These are phyloP conservation scores for Cephonodes hylas DNA, from an alignment of 2,888 invertebrate species.

Conservation along the genomic window DNA sequence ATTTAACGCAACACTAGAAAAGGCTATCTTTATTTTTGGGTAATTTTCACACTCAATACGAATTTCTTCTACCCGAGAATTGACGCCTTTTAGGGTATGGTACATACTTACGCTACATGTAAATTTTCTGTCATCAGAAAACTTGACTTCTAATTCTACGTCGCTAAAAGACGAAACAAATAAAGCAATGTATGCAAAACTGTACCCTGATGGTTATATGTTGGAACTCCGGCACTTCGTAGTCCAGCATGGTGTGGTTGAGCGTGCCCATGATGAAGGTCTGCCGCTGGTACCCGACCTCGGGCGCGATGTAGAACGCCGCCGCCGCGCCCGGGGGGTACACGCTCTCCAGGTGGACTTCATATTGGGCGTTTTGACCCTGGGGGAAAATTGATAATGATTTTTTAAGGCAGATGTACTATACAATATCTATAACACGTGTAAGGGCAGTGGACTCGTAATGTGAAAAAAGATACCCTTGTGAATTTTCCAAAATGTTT, in stretches of 20 bases:
- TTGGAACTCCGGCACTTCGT: constrained; percentile 76
- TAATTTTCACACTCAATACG: too few relatives aligned
- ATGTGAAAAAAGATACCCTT: too few relatives aligned
- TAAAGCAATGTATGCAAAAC: constrained; percentile 43
- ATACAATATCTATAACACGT: background rate
- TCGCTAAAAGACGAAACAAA: background rate
- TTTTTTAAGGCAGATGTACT: background rate
- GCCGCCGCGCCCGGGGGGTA: constrained; percentile 55
- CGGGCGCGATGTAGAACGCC: constrained; percentile 83
- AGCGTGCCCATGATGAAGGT: constrained; percentile 80
- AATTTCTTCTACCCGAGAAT: too few relatives aligned
- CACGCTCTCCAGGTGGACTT: constrained; percentile 62
- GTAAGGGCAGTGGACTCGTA: too few relatives aligned
- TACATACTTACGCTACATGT: too few relatives aligned
- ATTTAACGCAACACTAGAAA: too few relatives aligned
- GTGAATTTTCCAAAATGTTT: too few relatives aligned
- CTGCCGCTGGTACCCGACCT: constrained; percentile 81
- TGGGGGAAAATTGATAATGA: constrained; percentile 32
- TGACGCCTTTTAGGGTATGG: too few relatives aligned
- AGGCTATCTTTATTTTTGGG: too few relatives aligned
- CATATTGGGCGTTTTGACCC: constrained; percentile 82
- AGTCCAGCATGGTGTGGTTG: constrained; percentile 80
- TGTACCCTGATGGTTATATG: constrained; percentile 59
- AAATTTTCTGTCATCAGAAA: too few relatives aligned
- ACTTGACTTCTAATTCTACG: background rate